These are phyloP conservation scores for Athetis lepigone DNA, from an alignment of 2,888 invertebrate species.

Conservation along the genomic window DNA sequence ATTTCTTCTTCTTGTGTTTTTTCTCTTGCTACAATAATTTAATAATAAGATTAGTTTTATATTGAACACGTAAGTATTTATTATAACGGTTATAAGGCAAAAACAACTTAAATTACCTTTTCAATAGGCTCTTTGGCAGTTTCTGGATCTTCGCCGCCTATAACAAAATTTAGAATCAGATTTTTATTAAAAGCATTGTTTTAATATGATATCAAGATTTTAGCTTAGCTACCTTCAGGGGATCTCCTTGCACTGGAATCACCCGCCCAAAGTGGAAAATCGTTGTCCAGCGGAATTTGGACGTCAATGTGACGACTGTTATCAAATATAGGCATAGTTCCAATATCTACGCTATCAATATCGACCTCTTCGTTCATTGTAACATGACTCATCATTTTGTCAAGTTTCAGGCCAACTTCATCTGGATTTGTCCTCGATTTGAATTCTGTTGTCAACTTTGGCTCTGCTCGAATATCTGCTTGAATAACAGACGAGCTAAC, in stretches of 20 bases:
- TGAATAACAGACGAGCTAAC: conserved; percentile 68
- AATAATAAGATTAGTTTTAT: background rate
- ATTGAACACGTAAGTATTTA: background rate
- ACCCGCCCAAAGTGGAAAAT: conserved; percentile 90
- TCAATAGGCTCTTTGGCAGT: conserved; percentile 75
- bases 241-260: conserved; percentile 93
- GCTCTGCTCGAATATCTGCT: conserved; percentile 48
- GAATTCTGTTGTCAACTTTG: conserved; percentile 51
- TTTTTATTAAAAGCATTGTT: background rate
- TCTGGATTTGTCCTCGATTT: conserved; percentile 44
- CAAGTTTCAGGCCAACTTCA: conserved; percentile 62
- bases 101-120: conserved; percentile 72
- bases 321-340: conserved; percentile 76
- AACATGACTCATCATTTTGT: conserved; percentile 68
- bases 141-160: conserved; percentile 87
- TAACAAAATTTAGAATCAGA: conserved; percentile 37
- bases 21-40: conserved; percentile 78
- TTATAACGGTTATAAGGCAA: background rate
- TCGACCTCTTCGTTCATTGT: conserved; percentile 65
- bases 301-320: conserved; percentile 72
- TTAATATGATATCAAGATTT: background rate
- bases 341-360: conserved; percentile 67
- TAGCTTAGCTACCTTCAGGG: conserved; percentile 91
- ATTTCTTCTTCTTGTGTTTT: conserved; percentile 90
- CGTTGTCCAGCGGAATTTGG: conserved; percentile 74